Evolutionary conservation across 2,113 vertebrate genomes (phyloP).

Genomic region (Phyllostomus hastatus): DNA sequence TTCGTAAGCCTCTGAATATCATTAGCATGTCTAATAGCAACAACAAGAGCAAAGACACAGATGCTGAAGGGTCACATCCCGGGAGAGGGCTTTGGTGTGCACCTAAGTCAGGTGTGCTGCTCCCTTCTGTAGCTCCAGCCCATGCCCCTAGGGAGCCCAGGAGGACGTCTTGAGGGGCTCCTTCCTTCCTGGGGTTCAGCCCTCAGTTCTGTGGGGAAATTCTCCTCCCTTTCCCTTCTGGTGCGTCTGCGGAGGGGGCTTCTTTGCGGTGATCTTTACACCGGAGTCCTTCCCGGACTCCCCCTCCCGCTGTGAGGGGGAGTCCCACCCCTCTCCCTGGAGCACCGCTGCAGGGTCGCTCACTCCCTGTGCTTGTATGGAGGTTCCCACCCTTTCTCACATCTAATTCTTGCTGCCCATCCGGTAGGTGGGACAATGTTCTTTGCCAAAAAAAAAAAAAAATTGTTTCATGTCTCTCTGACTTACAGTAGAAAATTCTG

Average conservation of each 20-base stretch:
- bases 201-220: neutral
- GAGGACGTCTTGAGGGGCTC: neutral
- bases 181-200: neutral
- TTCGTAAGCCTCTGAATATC: neutral
- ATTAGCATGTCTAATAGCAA: neutral
- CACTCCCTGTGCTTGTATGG: neutral
- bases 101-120: neutral
- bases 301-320: neutral
- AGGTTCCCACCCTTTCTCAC: neutral
- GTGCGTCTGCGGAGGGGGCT: neutral
- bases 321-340: fast-evolving
- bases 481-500: neutral
- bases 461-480: neutral
- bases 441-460: neutral
- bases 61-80: neutral
- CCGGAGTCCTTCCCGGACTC: neutral
- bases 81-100: neutral
- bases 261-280: neutral
- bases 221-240: neutral
- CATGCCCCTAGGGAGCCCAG: neutral
- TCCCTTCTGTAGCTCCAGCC: neutral
- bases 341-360: fast-evolving
- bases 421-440: neutral
- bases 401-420: neutral
- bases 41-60: neutral